These are phyloP conservation scores for Neostethus bicornis DNA, from an alignment of 2,797 vertebrate genomes.

Conservation along the genomic window DNA sequence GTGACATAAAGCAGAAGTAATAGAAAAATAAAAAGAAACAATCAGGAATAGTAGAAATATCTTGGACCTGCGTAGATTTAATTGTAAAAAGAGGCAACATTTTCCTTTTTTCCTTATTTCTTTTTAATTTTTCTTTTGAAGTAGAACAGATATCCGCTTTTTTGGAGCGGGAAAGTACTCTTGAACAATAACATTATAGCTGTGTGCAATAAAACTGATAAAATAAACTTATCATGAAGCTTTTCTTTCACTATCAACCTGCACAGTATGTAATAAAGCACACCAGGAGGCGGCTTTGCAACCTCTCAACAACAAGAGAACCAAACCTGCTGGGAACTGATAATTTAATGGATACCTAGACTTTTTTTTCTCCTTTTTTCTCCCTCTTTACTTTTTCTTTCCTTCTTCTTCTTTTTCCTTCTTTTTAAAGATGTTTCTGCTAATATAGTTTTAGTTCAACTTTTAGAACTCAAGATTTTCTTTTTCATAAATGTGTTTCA, in stretches of 20 bases:
- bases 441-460: background rate
- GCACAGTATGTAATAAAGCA: background rate
- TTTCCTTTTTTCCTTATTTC: background rate
- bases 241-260: background rate
- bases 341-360: background rate
- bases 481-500: background rate
- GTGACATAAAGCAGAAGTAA: background rate
- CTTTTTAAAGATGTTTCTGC: no score
- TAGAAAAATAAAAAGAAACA: no score
- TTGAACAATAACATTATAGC: background rate
- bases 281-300: background rate
- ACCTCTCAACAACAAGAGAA: background rate
- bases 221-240: background rate
- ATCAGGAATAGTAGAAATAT: background rate
- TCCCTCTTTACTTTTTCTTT: no score
- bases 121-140: background rate
- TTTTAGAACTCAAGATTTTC: background rate
- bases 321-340: background rate
- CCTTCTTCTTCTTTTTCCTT: no score
- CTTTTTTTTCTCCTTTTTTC: constrained; percentile 15
- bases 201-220: background rate
- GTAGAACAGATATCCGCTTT: background rate
- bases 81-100: background rate
- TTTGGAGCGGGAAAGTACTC: background rate
- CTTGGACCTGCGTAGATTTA: background rate